Base-by-base conservation (phyloP, 2,113 vertebrate genomes). In the Mirounga angustirostris region DNA sequence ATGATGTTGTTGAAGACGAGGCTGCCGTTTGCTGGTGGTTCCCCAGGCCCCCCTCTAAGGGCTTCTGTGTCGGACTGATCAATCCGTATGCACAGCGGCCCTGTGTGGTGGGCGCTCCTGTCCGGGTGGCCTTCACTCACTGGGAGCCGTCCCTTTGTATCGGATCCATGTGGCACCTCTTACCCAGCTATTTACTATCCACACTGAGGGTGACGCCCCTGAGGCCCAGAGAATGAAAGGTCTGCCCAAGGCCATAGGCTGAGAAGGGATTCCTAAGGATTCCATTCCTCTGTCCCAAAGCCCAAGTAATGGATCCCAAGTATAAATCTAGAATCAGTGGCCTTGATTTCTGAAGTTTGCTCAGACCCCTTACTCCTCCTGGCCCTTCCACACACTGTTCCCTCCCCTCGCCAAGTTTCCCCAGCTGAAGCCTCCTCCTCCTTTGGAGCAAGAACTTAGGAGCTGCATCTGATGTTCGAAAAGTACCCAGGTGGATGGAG, bases 41-140 rank as follows among this genome's bases (percentile, higher is more conserved):
- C 43, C 21, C n/a, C 43, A 10, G 43, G 11, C 43, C 14, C 16
- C 16, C 74, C 54, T 21, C 83, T 52, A 36, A 0, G 7, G 0
- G 7, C 18, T 5, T 33, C 5, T 4, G 3, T 0, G 3, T 21
- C 2, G 16, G 2, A n/a, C 22, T 5, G 50, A 26, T 7, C 58
- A 26, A 2, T 14, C 43, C 15, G 16, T 30, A 52, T 12, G 1
- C 1, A 24, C 61, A 54, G 61, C 0, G 3, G 16, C 22, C 80
- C 65, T 11, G 24, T 0, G 24, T 1, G 22, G 43, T 5, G 11
- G 81, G 33, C 24, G 7, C 58, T 21, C 46, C 24, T 28, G 40
- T 15, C 40, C 40, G 0, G 40, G 56, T 0, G 40, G 76, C 24
- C 74, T 10, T 11, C 33, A 2, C 1, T 2, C 22, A 28, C 10